A percentile compares a stretch with the other conserved stretches of the same genome.
phyloP scores from a whole-genome alignment of 2,797 vertebrate genomes.

The Rachycentron canadum region DNA sequence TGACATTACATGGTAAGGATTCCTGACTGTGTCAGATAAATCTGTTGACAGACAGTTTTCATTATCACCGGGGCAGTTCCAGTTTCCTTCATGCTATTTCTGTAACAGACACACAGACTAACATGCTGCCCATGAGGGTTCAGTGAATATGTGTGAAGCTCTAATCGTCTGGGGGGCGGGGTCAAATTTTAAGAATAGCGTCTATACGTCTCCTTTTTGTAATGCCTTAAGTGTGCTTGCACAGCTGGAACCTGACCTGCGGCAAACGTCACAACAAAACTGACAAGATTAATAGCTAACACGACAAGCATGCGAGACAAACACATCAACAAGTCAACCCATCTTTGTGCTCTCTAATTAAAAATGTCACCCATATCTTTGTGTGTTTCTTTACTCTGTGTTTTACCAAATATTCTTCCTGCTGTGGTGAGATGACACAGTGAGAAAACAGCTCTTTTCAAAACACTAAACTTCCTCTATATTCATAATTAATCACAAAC shows the following conservation, averaged over 20 bases:
- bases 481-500: background rate
- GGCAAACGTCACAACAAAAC: slow-evolving; percentile 36
- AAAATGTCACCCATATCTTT: background rate
- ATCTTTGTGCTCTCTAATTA: slow-evolving; percentile 44
- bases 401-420: slow-evolving; percentile 29
- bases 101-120: slow-evolving; percentile 30
- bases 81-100: slow-evolving; percentile 59
- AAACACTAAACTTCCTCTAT: background rate
- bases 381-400: slow-evolving; percentile 17
- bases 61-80: slow-evolving; percentile 51
- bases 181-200: slow-evolving; percentile 13
- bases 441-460: slow-evolving; percentile 11
- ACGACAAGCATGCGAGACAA: slow-evolving; percentile 48
- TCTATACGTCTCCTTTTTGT: background rate
- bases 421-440: background rate
- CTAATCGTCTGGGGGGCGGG: too few species aligned
- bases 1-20: slow-evolving; percentile 8
- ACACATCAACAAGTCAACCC: slow-evolving; percentile 39
- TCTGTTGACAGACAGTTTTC: slow-evolving; percentile 47
- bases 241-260: slow-evolving; percentile 36
- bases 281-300: slow-evolving; percentile 51
- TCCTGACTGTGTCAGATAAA: slow-evolving; percentile 52
- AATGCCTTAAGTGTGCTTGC: background rate
- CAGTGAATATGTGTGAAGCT: slow-evolving; percentile 3
- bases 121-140: slow-evolving; percentile 27